Evolutionary conservation across 2,888 invertebrate genomes (phyloP).

Genomic region (Mycalesis mineus): DNA sequence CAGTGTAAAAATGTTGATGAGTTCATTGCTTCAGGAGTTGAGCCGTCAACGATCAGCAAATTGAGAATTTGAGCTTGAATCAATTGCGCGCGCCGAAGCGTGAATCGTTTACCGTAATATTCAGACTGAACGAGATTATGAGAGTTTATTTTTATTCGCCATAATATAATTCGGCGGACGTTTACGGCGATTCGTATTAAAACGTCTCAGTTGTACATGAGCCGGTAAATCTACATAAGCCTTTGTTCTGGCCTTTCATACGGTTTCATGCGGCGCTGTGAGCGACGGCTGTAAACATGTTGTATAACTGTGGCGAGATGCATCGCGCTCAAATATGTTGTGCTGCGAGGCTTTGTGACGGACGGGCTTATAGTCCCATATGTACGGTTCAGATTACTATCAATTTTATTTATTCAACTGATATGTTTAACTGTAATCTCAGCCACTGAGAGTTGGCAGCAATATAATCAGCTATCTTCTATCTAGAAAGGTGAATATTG

Average conservation of each 20-base stretch:
- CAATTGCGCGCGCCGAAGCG: not conserved
- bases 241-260: constrained; percentile 17
- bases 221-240: constrained; percentile 9
- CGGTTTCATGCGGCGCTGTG: constrained; percentile 12
- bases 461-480: no score
- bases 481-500: no score
- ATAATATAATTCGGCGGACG: constrained; percentile 7
- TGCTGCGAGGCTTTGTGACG: not conserved
- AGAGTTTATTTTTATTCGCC: not conserved
- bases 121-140: not conserved
- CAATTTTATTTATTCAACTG: not conserved
- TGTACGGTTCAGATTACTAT: no score
- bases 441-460: no score
- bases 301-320: not conserved
- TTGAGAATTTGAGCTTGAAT: not conserved
- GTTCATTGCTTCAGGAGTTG: no score
- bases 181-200: not conserved
- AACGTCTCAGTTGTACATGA: not conserved
- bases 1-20: no score
- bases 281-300: constrained; percentile 6
- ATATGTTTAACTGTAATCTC: not conserved
- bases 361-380: no score
- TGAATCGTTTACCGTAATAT: not conserved
- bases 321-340: not conserved
- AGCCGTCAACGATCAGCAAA: not conserved